Percentiles rank a stretch among this genome's conserved stretches.
phyloP scores from a whole-genome alignment of 2,113 vertebrate species.

The Xyliphius kryptos region DNA sequence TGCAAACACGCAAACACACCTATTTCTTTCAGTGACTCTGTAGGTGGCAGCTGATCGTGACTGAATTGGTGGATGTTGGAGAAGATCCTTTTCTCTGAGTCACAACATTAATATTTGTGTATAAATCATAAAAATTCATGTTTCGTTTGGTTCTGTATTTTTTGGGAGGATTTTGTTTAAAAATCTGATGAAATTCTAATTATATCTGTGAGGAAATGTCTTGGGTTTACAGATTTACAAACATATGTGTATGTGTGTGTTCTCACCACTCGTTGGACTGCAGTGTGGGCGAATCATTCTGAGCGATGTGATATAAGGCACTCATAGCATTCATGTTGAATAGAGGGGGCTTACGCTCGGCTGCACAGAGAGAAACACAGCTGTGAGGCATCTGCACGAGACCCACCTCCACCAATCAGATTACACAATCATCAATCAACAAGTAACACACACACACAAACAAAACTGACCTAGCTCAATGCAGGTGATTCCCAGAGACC shows the following conservation, averaged over 20 bases:
- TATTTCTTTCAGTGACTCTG: background rate
- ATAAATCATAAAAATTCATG: too few relatives aligned
- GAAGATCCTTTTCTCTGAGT: too few relatives aligned
- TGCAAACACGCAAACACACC: constrained; percentile 41
- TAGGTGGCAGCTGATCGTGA: background rate
- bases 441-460: background rate
- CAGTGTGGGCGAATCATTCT: constrained; percentile 93
- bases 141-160: too few relatives aligned
- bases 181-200: too few relatives aligned
- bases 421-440: background rate
- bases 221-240: background rate
- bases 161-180: too few relatives aligned
- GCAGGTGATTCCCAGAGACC: constrained; percentile 97
- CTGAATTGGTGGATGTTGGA: too few relatives aligned
- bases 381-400: background rate
- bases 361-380: constrained; percentile 59
- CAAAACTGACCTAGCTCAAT: constrained; percentile 87
- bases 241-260: constrained; percentile 4
- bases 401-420: background rate
- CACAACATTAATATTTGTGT: too few relatives aligned
- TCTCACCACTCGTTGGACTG: constrained; percentile 96
- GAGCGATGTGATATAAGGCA: constrained; percentile 99
- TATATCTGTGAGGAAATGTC: background rate
- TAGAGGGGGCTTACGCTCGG: constrained; percentile 95
- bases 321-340: constrained; percentile 99